Base-by-base conservation (phyloP, 2,888 invertebrate species). In the Phengaris arion region DNA sequence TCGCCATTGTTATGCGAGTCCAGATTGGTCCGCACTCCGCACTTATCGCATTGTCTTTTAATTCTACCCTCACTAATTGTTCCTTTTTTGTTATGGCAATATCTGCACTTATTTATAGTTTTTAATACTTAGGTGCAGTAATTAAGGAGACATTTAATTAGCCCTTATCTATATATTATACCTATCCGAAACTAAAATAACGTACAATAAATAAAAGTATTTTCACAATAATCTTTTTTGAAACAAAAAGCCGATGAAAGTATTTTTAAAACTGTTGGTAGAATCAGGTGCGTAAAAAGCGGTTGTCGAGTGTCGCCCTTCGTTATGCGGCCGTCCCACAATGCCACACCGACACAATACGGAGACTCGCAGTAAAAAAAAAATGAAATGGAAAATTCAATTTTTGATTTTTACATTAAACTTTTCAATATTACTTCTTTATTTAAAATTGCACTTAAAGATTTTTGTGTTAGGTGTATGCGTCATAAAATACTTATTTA, bases 251-350 rank as follows among this genome's bases (percentile, higher is more conserved):
- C 22, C 45, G 7, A 45, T 35, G 35, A 45, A 59, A 45, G 12
- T 7, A 64, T 64, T 64, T 64, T 64, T 64, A 64, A 64, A 64
- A 64, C 45, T 64, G 64, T 64, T 22, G 35, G 64, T 64, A 64
- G 64, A 64, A 64, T 64, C 64, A 64, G 45, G 64, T 64, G 35
- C 64, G 64, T 64, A 64, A 64, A 64, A 64, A 64, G 64, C 35
- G 64, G 64, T 64, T 64, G 64, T 64, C 64, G 13, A 13, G 64
- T 64, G 45, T 64, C 64, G 59, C 59, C 35, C 35, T 22, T 64
- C 64, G 64, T 45, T 64, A 64, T 64, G 64, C 35, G 64, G 45
- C 64, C 64, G 22, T 22, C 10, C 35, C 35, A 64, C 64, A 64
- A 64, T 64, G 35, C 64, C 64, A 64, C 64, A 22, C 35, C 64